Evolutionary conservation across 1,140 invertebrate species (phyloP).

Genomic region (Sinella curviseta): DNA sequence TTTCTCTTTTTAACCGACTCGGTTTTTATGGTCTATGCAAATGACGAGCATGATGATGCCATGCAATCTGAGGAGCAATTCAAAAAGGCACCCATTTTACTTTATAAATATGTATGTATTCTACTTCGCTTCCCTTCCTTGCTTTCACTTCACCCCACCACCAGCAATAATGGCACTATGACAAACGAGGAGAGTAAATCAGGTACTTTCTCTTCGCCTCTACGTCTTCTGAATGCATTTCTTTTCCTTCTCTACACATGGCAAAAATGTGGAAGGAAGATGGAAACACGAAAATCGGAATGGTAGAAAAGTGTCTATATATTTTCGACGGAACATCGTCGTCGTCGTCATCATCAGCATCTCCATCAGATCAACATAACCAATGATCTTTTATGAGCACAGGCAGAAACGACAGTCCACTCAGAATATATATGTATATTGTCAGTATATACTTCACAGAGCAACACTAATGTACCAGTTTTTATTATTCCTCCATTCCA

Average conservation of each 20-base stretch:
- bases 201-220: neutral
- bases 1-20: neutral
- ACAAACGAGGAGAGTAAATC: neutral
- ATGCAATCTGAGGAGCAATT: neutral
- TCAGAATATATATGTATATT: too few relatives aligned
- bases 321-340: neutral
- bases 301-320: too few relatives aligned
- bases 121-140: neutral
- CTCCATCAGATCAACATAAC: neutral
- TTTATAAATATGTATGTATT: neutral
- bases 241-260: too few relatives aligned
- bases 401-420: too few relatives aligned
- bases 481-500: neutral
- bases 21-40: neutral
- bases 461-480: neutral
- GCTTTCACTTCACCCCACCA: neutral
- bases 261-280: too few relatives aligned
- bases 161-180: neutral
- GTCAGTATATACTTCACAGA: neutral
- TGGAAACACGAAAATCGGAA: too few relatives aligned
- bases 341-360: neutral
- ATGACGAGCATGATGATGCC: neutral
- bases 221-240: too few relatives aligned
- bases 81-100: neutral
- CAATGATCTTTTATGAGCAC: neutral